Conservation (phyloP, 2,888 invertebrate species). For the Aporophyla lueneburgensis region DNA sequence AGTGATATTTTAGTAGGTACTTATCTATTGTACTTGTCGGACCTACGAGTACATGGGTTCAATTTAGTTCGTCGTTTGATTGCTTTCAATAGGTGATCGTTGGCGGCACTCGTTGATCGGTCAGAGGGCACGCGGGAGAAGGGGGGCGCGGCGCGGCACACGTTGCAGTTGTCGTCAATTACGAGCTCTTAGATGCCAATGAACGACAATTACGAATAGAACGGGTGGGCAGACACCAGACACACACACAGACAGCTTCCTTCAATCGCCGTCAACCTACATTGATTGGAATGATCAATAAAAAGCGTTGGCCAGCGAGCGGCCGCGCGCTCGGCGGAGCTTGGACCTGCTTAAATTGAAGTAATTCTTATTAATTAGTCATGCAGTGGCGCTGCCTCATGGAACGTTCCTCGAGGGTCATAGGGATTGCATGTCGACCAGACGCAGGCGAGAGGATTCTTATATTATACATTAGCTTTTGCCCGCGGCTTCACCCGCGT, state of each 20-base stretch:
- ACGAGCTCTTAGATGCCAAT: slow-evolving; percentile 73
- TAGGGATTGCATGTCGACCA: neutral
- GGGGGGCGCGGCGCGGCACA: slow-evolving; percentile 27
- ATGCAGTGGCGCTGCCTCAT: neutral
- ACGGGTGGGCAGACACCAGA: slow-evolving; percentile 38
- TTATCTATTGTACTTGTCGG: neutral
- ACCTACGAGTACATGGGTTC: slow-evolving; percentile 17
- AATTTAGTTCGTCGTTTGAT: slow-evolving; percentile 65
- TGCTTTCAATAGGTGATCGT: slow-evolving; percentile 65
- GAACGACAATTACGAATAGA: slow-evolving; percentile 72
- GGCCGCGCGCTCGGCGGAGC: neutral
- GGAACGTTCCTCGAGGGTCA: neutral
- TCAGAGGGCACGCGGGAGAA: slow-evolving; percentile 49
- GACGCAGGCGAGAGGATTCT: neutral
- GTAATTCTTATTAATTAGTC: neutral
- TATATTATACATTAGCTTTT: too few species aligned
- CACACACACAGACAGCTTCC: slow-evolving; percentile 34
- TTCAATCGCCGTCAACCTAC: slow-evolving; percentile 25
- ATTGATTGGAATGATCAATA: slow-evolving; percentile 20
- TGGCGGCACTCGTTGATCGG: slow-evolving; percentile 52
- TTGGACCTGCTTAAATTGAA: neutral
- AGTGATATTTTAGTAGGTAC: neutral
- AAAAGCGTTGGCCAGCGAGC: neutral
- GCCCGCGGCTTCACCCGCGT: too few species aligned
- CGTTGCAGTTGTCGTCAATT: slow-evolving; percentile 73